These are phyloP conservation scores for Xenus cinereus DNA, from an alignment of 2,113 vertebrate genomes.

Conservation along the genomic window DNA sequence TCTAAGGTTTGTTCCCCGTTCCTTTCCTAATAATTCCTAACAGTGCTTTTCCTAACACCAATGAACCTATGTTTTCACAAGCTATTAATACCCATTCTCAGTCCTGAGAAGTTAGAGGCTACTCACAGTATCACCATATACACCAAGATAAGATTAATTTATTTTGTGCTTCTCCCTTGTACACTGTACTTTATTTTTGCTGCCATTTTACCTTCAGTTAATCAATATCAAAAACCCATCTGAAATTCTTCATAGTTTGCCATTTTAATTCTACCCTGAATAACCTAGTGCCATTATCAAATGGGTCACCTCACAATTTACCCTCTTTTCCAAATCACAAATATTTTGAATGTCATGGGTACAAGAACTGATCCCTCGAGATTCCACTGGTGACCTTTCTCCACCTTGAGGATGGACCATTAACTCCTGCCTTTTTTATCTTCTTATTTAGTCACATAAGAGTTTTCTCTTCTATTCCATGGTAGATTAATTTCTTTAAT, in stretches of 20 bases:
- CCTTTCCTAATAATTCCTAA: not conserved
- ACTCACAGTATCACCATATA: not conserved
- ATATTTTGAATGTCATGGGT: not conserved
- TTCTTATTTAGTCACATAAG: not conserved
- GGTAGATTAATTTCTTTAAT: constrained; percentile 35
- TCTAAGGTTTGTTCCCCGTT: not conserved
- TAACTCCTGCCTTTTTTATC: not conserved
- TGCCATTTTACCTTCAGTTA: not conserved
- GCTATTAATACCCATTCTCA: not conserved
- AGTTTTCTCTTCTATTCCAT: not conserved
- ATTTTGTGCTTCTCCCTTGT: not conserved
- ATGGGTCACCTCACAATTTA: not conserved
- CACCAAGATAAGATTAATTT: not conserved
- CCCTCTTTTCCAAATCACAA: not conserved
- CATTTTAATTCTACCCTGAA: not conserved
- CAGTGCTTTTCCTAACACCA: not conserved
- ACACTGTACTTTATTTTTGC: not conserved
- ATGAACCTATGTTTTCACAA: not conserved
- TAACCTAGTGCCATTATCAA: not conserved
- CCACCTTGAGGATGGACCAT: not conserved
- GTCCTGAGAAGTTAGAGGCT: not conserved
- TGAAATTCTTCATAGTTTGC: not conserved
- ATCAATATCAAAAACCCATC: not conserved
- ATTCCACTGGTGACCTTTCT: not conserved
- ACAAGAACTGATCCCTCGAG: not conserved